A percentile compares a stretch with the other conserved stretches of the same genome.
Evolutionary conservation across 2,797 vertebrate genomes (phyloP).

Genomic region (Leptoclinus maculatus): DNA sequence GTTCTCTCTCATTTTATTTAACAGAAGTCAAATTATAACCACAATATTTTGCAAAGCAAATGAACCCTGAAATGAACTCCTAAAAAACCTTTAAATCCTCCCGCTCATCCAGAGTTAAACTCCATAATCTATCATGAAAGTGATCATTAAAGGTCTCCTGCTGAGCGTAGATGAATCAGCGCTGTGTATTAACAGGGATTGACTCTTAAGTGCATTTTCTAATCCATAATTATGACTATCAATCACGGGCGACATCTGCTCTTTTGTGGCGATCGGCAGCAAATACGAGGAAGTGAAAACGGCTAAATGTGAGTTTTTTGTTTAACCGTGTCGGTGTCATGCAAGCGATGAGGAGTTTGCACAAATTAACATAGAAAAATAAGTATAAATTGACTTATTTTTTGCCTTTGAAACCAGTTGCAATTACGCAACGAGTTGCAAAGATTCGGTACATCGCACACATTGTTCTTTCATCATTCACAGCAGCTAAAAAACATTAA

Average conservation of each 20-base stretch:
- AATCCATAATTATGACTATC: conserved; percentile 55
- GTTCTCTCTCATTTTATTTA: not conserved
- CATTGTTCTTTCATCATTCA: conserved; percentile 29
- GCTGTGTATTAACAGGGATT: conserved; percentile 45
- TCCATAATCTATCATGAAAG: conserved; percentile 54
- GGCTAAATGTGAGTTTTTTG: conserved; percentile 20
- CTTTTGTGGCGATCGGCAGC: conserved; percentile 37
- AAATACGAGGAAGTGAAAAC: conserved; percentile 41
- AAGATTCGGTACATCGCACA: conserved; percentile 23
- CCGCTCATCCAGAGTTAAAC: conserved; percentile 46
- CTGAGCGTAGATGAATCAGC: conserved; percentile 56
- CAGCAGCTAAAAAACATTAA: not conserved
- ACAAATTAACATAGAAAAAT: not conserved
- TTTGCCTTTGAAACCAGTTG: conserved; percentile 23
- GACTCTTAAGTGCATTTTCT: conserved; percentile 40
- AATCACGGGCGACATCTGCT: conserved; percentile 46
- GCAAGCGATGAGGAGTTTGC: not conserved
- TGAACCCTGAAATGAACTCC: conserved; percentile 24
- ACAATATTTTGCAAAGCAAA: conserved; percentile 13
- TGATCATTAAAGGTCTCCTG: conserved; percentile 50
- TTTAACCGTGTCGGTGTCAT: conserved; percentile 6
- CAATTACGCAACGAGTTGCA: conserved; percentile 33
- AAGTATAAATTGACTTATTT: not conserved
- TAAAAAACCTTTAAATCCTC: conserved; percentile 20
- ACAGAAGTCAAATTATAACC: conserved; percentile 9